Base-by-base conservation (phyloP, 2,797 vertebrate species). In the Cercopithecus mitis region DNA sequence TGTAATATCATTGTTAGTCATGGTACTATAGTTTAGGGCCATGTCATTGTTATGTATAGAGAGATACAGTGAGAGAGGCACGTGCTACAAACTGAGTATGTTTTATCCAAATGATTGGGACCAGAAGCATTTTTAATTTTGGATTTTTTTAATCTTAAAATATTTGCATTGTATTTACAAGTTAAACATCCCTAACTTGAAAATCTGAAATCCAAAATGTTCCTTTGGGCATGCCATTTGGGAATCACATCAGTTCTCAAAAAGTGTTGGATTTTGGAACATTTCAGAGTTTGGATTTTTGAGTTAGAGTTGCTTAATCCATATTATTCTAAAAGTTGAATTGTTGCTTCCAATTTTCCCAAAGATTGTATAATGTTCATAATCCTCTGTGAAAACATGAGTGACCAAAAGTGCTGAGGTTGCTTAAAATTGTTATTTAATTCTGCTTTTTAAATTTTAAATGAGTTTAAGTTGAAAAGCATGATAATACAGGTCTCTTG, bases 391-490 rank as follows among this genome's bases (percentile, higher is more conserved):
- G 73, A 72, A 76, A 93, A 89, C 39, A 83, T 10, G 13, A 17
- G 20, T 81, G 85, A 41, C 33, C 57, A 15, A 15, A 39, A 94
- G 39, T 91, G 50, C 24, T 11, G 41, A 80, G 77, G 19, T 13
- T 19, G 67, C 72, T 47, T 89, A 45, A 27, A 9, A 36, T 8
- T 25, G 45, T 73, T 22, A 43, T 13, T 80, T 41, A 76, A 2
- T 61, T 77, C 14, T 70, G 30, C 19, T 55, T 89, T 92, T 73
- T 64, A 45, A 50, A n/a, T 91, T 90, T 82, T 45, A 67, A 80
- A 50, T 43, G 36, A 67, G 25, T 77, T 92, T n/a, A 76, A 33
- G 93, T 91, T 91, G 43, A 90, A 91, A 96, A 79, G 50, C 57
- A 57, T 36, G 81, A 17, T 33, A 19, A 19, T 2, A 39, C 7